These are phyloP conservation scores for Platynereis dumerilii DNA, from an alignment of 2,888 invertebrate species.

Conservation along the genomic window DNA sequence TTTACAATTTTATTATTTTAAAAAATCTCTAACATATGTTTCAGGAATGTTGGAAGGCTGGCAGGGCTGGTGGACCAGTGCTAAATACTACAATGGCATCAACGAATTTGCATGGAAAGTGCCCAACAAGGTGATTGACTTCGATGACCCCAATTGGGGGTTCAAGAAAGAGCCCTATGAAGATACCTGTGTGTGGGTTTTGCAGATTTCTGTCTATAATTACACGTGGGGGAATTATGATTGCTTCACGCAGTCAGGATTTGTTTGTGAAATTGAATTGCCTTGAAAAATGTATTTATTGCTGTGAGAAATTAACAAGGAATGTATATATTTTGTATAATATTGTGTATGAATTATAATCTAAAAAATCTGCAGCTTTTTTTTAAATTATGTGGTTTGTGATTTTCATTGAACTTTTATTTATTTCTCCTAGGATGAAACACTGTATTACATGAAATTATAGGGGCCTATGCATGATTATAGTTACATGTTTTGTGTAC, in stretches of 20 bases:
- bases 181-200: slow-evolving; percentile 38
- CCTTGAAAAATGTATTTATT: neutral
- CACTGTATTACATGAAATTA: too few species aligned
- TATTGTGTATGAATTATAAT: too few species aligned
- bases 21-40: neutral
- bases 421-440: too few species aligned
- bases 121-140: slow-evolving; percentile 22
- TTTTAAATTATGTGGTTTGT: too few species aligned
- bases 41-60: slow-evolving; percentile 26
- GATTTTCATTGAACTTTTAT: too few species aligned
- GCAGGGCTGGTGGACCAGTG: slow-evolving; percentile 27
- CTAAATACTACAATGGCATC: slow-evolving; percentile 16
- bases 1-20: too few species aligned
- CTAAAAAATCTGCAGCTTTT: too few species aligned
- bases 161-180: slow-evolving; percentile 32
- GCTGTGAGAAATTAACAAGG: too few species aligned
- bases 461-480: too few species aligned
- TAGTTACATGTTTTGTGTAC: too few species aligned
- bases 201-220: slow-evolving; percentile 38
- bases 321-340: too few species aligned
- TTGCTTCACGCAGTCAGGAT: slow-evolving; percentile 36
- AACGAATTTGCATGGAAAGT: slow-evolving; percentile 15
- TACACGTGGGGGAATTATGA: slow-evolving; percentile 39
- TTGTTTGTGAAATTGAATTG: slow-evolving; percentile 34
- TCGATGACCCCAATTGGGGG: slow-evolving; percentile 30